Base-by-base conservation (phyloP, 1,140 invertebrate species). In the Mya arenaria region DNA sequence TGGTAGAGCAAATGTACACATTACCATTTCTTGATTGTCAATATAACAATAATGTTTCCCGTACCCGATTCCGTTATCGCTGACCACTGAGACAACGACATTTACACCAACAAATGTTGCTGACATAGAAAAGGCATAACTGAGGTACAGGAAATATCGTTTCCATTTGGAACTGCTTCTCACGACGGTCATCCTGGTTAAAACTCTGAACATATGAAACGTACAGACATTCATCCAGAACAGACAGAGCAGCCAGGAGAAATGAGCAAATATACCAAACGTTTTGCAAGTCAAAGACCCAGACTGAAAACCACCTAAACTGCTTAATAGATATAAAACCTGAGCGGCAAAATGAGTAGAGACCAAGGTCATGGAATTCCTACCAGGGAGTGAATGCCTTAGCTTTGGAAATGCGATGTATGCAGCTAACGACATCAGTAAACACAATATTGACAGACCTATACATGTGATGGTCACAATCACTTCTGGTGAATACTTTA, bases 11-110 rank as follows among this genome's bases (percentile, higher is more conserved):
- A 79, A 79, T 13, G 75, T 79, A 28, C 39, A 69, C 5, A 37
- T 25, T 4, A 79, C n/a, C 65, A 69, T 79, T n/a, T 39, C 25
- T 60, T 48, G 25, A 6, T 48, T 37, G 6, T 23, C n/a, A 1
- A 81, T 81, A 63, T 81, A 81, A 41, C 78, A 81, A 39, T 71
- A n/a, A 25, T n/a, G n/a, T 0, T 25, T n/a, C 4, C 78, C 78
- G 41, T 81, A 81, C 17, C 78, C 78, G 1, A 68, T 37, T 13
- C 39, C 65, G 37, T 13, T 28, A 68, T n/a, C 19, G 32, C 19
- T 37, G 15, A 36, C 19, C 19, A 15, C 19, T 19, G n/a, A 30
- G 23, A 36, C 32, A 19, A 37, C 28, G 10, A 34, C 37, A 10
- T 5, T 37, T 36, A 62, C 30, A 17, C 39, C 3, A 36, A 68